Base-by-base conservation (phyloP, 2,888 invertebrate genomes). In the Tryphoninae sp. region DNA sequence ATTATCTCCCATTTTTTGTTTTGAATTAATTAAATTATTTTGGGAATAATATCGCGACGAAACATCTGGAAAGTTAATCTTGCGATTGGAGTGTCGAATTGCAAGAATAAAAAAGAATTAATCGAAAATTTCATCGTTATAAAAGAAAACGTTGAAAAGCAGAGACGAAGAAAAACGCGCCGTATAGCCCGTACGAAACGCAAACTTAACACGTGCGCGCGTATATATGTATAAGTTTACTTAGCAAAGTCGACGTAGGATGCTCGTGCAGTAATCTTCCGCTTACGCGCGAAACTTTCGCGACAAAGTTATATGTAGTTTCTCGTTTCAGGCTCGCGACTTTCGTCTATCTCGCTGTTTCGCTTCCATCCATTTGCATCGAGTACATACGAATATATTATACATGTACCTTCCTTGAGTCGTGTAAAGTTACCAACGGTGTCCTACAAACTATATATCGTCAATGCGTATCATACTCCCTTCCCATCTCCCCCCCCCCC, bases 211-310 rank as follows among this genome's bases (percentile, higher is more conserved):
- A 19, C 16, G 55, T 19, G 55, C 19, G 16, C 19, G 7, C 19
- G 19, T 53, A 53, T 64, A 33, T 53, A 71, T 58, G 16, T 71
- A 16, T 53, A 53, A 53, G 59, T 65, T 78, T 65, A 68, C 75
- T 77, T 62, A 67, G 72, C 61, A 33, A 82, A 78, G 72, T 82
- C 40, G 67, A 33, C n/a, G 53, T 58, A 53, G 62, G 65, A 71
- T 78, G 74, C 71, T 62, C 71, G 51, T 49, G 71, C 78, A 40
- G 78, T 78, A 78, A 82, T 82, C 78, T 82, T 78, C 78, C 62
- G 81, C 78, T 78, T 78, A 78, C 81, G 75, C 53, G 45, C 19
- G 40, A 75, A 81, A 81, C 33, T 81, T 81, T 78, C 51, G 74
- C 40, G 58, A 67, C 67, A 67, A 78, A 81, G 78, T 82, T 82